Evolutionary conservation across 2,888 invertebrate genomes (phyloP).

Genomic region (Andrena bucephala): DNA sequence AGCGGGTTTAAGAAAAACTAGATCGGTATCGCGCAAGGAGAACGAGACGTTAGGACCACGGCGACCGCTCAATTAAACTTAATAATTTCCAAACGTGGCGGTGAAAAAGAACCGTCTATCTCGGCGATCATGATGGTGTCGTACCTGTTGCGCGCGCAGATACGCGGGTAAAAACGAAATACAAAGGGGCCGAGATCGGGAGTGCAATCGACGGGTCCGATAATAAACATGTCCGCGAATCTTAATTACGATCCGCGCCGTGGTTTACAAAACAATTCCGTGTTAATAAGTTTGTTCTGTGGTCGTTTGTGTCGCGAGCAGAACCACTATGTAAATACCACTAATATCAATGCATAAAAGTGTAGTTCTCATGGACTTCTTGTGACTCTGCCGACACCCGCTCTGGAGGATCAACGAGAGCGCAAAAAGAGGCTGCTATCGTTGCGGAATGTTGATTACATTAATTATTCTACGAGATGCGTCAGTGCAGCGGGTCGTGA

Average conservation of each 20-base stretch:
- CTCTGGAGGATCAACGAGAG: too few relatives aligned
- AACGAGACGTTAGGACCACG: slow-evolving; percentile 29
- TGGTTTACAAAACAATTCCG: slow-evolving; percentile 29
- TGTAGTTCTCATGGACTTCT: background rate
- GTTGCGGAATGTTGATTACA: too few relatives aligned
- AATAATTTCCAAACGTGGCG: slow-evolving; percentile 31
- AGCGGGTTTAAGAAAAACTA: slow-evolving; percentile 1
- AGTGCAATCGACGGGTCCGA: slow-evolving; percentile 2
- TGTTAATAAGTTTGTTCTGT: slow-evolving; percentile 13
- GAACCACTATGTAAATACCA: background rate
- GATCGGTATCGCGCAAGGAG: slow-evolving; percentile 46
- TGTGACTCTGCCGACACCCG: background rate
- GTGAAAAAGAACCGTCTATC: background rate
- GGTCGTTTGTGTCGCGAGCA: slow-evolving; percentile 5
- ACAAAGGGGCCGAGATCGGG: background rate
- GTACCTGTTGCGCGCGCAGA: slow-evolving; percentile 43
- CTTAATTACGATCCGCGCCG: slow-evolving; percentile 15
- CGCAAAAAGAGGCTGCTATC: too few relatives aligned
- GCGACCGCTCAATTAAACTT: slow-evolving; percentile 39
- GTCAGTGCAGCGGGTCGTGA: too few relatives aligned
- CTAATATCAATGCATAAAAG: background rate
- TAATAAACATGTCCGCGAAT: slow-evolving; percentile 31
- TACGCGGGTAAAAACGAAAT: slow-evolving; percentile 1
- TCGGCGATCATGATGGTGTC: slow-evolving; percentile 5
- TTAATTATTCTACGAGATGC: too few relatives aligned